A percentile compares a stretch with the other conserved stretches of the same genome.
Conservation (phyloP, 1,140 invertebrate species). For the Microplitis demolitor region DNA sequence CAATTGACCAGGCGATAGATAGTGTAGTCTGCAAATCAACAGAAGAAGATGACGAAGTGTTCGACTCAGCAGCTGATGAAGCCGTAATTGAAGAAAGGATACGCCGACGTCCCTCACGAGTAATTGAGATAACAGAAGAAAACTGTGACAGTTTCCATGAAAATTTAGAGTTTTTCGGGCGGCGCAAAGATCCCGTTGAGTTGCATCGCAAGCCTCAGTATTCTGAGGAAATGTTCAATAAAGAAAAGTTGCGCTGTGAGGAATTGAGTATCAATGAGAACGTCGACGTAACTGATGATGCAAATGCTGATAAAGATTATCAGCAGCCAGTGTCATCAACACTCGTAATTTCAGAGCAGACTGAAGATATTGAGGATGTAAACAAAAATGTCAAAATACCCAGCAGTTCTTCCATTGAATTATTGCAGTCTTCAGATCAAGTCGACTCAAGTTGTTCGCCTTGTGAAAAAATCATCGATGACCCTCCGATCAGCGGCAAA, state of each 20-base stretch:
- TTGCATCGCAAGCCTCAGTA: slow-evolving; percentile 14
- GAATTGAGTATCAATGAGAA: slow-evolving; percentile 9
- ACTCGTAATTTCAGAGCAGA: neutral
- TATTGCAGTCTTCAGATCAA: neutral
- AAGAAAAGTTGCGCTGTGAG: slow-evolving; percentile 7
- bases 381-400: neutral
- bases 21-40: slow-evolving; percentile 39
- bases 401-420: neutral
- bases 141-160: slow-evolving; percentile 58
- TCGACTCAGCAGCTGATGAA: slow-evolving; percentile 26
- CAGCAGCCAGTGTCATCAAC: slow-evolving; percentile 9
- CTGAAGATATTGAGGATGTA: neutral
- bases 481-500: slow-evolving; percentile 31
- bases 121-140: slow-evolving; percentile 57
- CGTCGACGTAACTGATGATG: slow-evolving; percentile 1
- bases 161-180: slow-evolving; percentile 53
- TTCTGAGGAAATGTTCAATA: slow-evolving; percentile 20
- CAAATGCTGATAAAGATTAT: neutral
- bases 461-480: slow-evolving; percentile 30
- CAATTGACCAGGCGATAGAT: slow-evolving; percentile 50
- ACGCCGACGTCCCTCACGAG: slow-evolving; percentile 37
- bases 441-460: neutral
- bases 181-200: slow-evolving; percentile 39
- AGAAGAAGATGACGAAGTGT: slow-evolving; percentile 18
- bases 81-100: slow-evolving; percentile 26